Conservation (phyloP, 2,797 vertebrate genomes). For the Periophthalmus magnuspinnatus region DNA sequence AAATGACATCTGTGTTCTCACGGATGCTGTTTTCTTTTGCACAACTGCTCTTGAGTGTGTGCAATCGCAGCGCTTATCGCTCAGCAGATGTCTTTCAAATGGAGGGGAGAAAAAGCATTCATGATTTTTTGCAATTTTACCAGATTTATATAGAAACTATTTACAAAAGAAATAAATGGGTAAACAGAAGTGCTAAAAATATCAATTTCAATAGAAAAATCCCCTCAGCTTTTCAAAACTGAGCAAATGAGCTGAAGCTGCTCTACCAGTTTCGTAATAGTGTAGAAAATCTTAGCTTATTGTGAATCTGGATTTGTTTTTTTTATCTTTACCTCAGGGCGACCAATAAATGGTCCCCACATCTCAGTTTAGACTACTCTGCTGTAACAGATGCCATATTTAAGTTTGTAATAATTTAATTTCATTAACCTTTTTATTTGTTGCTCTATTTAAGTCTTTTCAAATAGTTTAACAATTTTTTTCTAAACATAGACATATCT, state of each 20-base stretch:
- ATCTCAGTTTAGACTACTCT: no score
- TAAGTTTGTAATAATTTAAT: no score
- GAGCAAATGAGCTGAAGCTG: slow-evolving; percentile 3
- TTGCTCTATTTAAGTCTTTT: no score
- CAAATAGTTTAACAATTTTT: no score
- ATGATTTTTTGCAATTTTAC: background rate
- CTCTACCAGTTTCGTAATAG: background rate
- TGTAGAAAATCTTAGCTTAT: no score
- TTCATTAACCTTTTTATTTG: no score
- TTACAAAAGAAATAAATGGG: background rate
- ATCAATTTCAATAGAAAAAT: slow-evolving; percentile 8
- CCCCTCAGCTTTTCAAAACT: background rate
- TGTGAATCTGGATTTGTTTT: no score
- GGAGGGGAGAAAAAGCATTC: slow-evolving; percentile 5
- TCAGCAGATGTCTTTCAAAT: slow-evolving; percentile 23
- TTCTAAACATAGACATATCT: no score
- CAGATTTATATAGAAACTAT: background rate
- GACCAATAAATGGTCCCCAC: no score
- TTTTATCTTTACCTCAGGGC: no score
- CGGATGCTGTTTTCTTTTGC: slow-evolving; percentile 17
- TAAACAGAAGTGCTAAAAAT: background rate
- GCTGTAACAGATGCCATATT: no score
- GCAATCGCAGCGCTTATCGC: slow-evolving; percentile 20
- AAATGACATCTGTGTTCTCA: slow-evolving; percentile 20
- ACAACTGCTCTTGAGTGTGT: slow-evolving; percentile 20